phyloP scores from a whole-genome alignment of 2,113 vertebrate species.

The Diphyllodes magnificus region DNA sequence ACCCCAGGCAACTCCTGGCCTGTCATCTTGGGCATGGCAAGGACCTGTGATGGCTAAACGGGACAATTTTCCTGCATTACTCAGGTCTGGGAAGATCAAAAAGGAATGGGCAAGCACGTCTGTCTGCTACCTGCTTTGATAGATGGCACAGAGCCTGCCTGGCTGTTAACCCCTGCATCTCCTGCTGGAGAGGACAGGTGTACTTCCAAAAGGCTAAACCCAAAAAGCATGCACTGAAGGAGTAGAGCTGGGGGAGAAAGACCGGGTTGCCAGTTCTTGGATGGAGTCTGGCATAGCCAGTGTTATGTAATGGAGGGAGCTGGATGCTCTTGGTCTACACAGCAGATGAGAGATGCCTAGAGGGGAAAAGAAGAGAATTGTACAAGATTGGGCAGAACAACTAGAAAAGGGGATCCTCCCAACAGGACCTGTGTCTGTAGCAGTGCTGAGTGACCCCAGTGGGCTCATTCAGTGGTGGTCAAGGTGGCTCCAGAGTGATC shows the following conservation, averaged over 20 bases:
- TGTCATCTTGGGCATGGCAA: not conserved
- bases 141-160: not conserved
- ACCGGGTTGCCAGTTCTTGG: not conserved
- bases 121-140: slow-evolving; percentile 44
- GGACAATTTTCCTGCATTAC: slow-evolving; percentile 5
- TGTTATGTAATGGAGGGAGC: not conserved
- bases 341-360: not conserved
- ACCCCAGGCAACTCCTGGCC: not conserved
- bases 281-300: not conserved
- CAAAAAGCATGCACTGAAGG: not conserved
- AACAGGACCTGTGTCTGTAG: not conserved
- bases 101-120: not conserved
- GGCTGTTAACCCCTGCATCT: slow-evolving; percentile 53
- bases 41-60: not conserved
- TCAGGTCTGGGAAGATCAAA: slow-evolving; percentile 40
- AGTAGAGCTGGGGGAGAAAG: not conserved
- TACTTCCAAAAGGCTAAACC: not conserved
- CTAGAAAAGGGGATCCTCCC: not conserved
- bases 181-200: not conserved
- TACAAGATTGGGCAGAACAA: not conserved
- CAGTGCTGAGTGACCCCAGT: not conserved
- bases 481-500: not conserved
- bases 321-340: not conserved
- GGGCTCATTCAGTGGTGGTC: not conserved
- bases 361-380: not conserved